Percentiles rank a stretch among this genome's conserved stretches.
Evolutionary conservation across 2,797 vertebrate genomes (phyloP).

Genomic region (Momotus momota): DNA sequence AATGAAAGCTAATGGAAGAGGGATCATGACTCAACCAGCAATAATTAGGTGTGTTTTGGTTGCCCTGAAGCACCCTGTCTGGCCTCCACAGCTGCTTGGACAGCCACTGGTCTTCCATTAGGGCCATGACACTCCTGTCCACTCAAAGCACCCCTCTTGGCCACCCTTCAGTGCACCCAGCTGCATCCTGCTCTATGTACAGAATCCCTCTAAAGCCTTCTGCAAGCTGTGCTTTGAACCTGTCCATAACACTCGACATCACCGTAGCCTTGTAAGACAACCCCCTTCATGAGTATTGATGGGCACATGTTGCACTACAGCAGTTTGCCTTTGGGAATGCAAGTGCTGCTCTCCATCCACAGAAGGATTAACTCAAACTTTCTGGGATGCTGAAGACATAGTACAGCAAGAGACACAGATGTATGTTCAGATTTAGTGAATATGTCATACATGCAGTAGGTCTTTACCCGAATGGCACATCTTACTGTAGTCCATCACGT

Average conservation of each 20-base stretch:
- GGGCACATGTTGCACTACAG: fast-evolving
- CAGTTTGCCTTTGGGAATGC: fast-evolving
- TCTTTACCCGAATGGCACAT: background rate
- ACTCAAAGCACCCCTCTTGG: background rate
- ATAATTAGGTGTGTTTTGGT: background rate
- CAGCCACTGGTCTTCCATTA: background rate
- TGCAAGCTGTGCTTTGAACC: background rate
- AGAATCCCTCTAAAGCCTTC: background rate
- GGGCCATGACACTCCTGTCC: background rate
- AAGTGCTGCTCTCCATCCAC: background rate
- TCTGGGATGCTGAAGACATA: background rate
- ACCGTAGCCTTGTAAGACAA: background rate
- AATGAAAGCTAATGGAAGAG: background rate
- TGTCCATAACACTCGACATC: background rate
- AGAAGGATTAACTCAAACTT: background rate
- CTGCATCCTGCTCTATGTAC: background rate
- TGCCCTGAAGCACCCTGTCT: background rate
- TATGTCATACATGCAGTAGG: background rate
- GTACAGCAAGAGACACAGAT: background rate
- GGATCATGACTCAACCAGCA: background rate
- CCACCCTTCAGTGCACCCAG: background rate
- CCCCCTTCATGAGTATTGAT: background rate
- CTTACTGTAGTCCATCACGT: background rate
- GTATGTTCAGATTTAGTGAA: background rate
- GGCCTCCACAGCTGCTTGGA: background rate